Evolutionary conservation across 2,888 invertebrate species (phyloP), one percentile per base, ranked within the genome.

Genomic region (Euzophera pinguis): DNA sequence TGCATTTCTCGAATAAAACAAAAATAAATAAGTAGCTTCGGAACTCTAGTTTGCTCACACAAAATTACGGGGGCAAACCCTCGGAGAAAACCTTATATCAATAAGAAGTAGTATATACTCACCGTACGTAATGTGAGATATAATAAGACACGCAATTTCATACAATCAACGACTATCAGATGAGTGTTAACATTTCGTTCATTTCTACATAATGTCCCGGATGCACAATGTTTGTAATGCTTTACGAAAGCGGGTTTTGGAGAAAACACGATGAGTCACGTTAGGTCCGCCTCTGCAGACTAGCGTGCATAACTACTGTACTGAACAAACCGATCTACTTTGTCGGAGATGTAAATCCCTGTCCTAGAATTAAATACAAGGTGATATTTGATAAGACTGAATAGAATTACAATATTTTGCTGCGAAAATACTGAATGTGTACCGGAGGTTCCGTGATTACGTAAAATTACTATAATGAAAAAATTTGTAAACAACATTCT

Each of bases 171-270:
- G n/a, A n/a, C n/a, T n/a, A n/a, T n/a, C n/a, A n/a, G n/a, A n/a
- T n/a, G n/a, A n/a, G n/a, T n/a, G n/a, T n/a, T n/a, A n/a, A n/a
- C 14, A 38, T 13, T 38, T 13, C 14, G 14, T 22, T 41, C n/a
- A 41, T 17, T 17, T 10, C 1, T 43, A 27, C 43, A n/a, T n/a
- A 22, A 22, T 43, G 43, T 38, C 27, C 22, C 43, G 45, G 29
- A 45, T 45, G 29, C 4, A 16, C n/a, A 29, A 45, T 16, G n/a
- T 32, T 45, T 32, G 45, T 16, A 39, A 27, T 29, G 39, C 14
- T 16, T 48, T 55, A 55, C 38, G 56, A 48, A 53, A 56, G 35
- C 17, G 47, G 39, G 37, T 45, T 56, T 50, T 41, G 51, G 49
- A 53, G 43, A 53, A 53, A 35, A 49, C 14, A 32, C 14, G 0